These are phyloP conservation scores for Hydractinia echinata DNA, from an alignment of 30 jellyfish, hydroid and myxozoan genomes.

Conservation along the genomic window DNA sequence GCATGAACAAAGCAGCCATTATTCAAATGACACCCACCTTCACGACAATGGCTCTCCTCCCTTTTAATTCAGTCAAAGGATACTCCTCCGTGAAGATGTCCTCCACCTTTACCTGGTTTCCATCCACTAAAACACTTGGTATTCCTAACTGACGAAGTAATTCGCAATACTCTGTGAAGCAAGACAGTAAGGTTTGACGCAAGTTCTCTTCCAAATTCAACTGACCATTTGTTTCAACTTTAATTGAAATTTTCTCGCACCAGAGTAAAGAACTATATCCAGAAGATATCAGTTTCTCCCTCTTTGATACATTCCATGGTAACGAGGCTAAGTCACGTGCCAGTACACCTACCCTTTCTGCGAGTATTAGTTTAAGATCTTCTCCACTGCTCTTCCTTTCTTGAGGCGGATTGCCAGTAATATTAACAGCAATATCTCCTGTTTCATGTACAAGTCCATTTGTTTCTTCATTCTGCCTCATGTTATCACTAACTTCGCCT, in stretches of 20 bases:
- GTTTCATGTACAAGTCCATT: background rate
- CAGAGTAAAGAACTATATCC: slow-evolving; percentile 45
- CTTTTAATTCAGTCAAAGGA: slow-evolving; percentile 56
- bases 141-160: slow-evolving; percentile 52
- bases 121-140: slow-evolving; percentile 40
- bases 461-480: background rate
- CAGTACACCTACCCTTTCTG: background rate
- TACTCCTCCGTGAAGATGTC: slow-evolving; percentile 67
- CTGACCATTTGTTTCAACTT: slow-evolving; percentile 52
- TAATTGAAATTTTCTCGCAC: slow-evolving; percentile 31
- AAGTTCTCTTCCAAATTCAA: slow-evolving; percentile 63
- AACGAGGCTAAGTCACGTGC: slow-evolving; percentile 8
- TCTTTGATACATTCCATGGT: slow-evolving; percentile 37
- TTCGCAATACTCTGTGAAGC: slow-evolving; percentile 47
- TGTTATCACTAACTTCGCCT: background rate
- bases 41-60: slow-evolving; percentile 65
- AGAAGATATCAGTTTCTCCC: slow-evolving; percentile 22
- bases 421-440: background rate
- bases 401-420: background rate
- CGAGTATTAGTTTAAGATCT: background rate
- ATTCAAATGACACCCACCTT: slow-evolving; percentile 32
- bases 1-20: background rate
- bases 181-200: slow-evolving; percentile 54
- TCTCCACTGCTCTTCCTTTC: background rate
- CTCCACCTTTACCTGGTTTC: slow-evolving; percentile 30